Evolutionary conservation across 2,797 vertebrate genomes (phyloP).

Genomic region (Pteropus rufus): DNA sequence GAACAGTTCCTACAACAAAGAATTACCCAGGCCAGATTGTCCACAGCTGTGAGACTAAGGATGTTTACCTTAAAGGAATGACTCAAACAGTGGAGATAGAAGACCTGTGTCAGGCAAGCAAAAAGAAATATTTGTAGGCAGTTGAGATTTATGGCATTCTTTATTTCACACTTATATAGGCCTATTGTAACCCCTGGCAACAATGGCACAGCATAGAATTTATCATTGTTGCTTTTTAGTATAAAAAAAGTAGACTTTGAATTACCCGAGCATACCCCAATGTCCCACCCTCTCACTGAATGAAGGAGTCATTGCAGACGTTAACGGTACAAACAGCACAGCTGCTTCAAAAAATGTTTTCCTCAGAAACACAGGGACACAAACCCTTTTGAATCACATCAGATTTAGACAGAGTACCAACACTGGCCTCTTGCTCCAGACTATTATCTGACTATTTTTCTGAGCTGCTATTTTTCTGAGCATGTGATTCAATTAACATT

Average conservation of each 20-base stretch:
- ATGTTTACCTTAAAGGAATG: not conserved
- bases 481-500: slow-evolving; percentile 21
- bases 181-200: not conserved
- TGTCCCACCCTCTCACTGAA: not conserved
- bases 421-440: not conserved
- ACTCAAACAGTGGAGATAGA: not conserved
- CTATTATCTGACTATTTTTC: not conserved
- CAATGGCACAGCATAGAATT: not conserved
- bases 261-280: not conserved
- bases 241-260: not conserved
- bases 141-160: not conserved
- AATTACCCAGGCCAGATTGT: not conserved
- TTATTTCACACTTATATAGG: not conserved
- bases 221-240: not conserved
- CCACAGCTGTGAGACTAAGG: too few relatives aligned
- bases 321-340: not conserved
- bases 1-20: not conserved
- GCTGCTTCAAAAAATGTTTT: not conserved
- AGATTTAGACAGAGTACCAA: not conserved
- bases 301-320: not conserved
- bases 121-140: not conserved
- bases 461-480: slow-evolving; percentile 24
- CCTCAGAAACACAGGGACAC: not conserved
- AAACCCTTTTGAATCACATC: not conserved
- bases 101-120: not conserved